Evolutionary conservation across 35 echinoderm and acorn worm species (phyloP).

Genomic region (Ophiothrix spiculata): DNA sequence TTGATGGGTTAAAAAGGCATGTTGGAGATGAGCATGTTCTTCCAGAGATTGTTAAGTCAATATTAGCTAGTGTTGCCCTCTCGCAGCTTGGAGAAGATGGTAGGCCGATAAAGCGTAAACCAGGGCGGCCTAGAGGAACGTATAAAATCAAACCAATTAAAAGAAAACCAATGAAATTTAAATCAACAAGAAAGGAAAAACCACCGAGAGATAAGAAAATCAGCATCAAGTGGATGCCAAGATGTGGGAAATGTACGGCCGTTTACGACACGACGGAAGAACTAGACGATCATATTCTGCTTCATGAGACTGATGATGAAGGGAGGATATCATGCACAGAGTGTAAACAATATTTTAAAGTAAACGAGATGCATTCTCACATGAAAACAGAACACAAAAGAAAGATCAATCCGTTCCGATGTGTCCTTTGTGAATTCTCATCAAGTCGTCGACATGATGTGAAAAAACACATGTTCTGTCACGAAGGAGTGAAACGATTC

Average conservation of each 20-base stretch:
- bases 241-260: slow-evolving; percentile 55
- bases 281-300: slow-evolving; percentile 32
- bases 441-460: slow-evolving; percentile 70
- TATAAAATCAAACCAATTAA: neutral
- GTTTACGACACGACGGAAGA: slow-evolving; percentile 64
- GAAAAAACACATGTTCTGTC: slow-evolving; percentile 61
- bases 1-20: slow-evolving; percentile 54
- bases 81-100: neutral
- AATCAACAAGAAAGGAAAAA: neutral
- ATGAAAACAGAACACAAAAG: slow-evolving; percentile 65
- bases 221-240: slow-evolving; percentile 48
- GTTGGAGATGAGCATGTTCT: slow-evolving; percentile 49
- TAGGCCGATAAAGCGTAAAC: neutral
- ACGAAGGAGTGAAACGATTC: slow-evolving; percentile 60
- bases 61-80: neutral
- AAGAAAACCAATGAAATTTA: neutral
- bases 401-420: slow-evolving; percentile 68
- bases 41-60: neutral
- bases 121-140: neutral
- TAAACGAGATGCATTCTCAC: slow-evolving; percentile 28
- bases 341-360: slow-evolving; percentile 41
- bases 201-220: neutral
- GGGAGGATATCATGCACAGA: slow-evolving; percentile 71
- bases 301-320: slow-evolving; percentile 26
- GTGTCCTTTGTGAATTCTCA: slow-evolving; percentile 68